Evolutionary conservation across 2,888 invertebrate genomes (phyloP), one percentile per base, ranked within the genome.

Genomic region (Philhelius pedissequus): DNA sequence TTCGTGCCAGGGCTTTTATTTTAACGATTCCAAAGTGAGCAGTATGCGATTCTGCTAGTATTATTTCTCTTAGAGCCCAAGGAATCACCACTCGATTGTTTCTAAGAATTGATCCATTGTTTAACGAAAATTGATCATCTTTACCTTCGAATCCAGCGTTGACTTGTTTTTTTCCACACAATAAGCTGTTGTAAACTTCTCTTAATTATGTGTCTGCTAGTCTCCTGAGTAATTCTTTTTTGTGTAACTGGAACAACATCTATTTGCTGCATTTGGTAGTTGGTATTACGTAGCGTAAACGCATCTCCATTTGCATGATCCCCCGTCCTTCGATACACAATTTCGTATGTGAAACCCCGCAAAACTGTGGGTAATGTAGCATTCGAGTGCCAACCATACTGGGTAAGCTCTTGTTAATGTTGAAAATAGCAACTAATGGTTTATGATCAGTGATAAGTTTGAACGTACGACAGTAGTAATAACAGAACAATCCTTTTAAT

Each of bases 71-170:
- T 3, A 66, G n/a, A 1, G 25, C 45, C 4, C 45, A 15, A n/a
- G 54, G 54, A 25, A 62, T 62, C n/a, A 52, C 43, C 27, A 52
- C 73, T 11, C 62, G 38, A 20, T n/a, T 43, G 27, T 62, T 30
- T 18, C 30, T 73, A 1, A 73, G 52, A 38, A 71, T 71, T 6
- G 60, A 50, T 9, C 71, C 71, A 45, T 60, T 50, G 3, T 35
- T 22, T 43, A 60, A n/a, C 9, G 40, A 54, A 11, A 62, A 43
- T 54, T 73, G 30, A 15, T 20, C 6, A 25, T 73, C 52, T 48
- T 73, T 75, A 76, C 58, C 50, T 58, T 58, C n/a, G 13, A 30
- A 68, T 25, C 45, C 66, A 1, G 22, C 22, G 6, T 30, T 25
- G 4, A 1, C 35, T 2, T 58, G 8, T 32, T 15, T 66, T 27